A percentile compares a stretch with the other conserved stretches of the same genome.
phyloP scores from a whole-genome alignment of 1,140 invertebrate species.

The Pseudobourletiella spinata region DNA sequence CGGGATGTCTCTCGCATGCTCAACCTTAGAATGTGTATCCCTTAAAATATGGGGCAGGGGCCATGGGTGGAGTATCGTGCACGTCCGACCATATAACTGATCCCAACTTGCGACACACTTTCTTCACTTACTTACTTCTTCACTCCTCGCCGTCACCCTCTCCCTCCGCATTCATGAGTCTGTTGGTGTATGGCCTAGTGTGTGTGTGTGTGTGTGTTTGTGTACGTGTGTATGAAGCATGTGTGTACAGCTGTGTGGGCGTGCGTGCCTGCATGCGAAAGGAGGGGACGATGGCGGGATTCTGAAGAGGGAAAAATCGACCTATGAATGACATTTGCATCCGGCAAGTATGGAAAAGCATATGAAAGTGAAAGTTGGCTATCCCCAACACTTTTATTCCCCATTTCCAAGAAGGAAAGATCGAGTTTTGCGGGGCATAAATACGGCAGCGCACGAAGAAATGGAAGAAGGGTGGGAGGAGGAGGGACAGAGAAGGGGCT shows the following conservation, averaged over 20 bases:
- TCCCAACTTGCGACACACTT: background rate
- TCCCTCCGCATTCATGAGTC: too few relatives aligned
- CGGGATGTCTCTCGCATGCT: background rate
- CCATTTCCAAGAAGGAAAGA: background rate
- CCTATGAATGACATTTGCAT: slow-evolving; percentile 14
- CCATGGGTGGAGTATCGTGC: background rate
- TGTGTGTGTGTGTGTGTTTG: too few relatives aligned
- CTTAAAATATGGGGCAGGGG: background rate
- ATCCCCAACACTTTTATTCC: background rate
- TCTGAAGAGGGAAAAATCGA: background rate
- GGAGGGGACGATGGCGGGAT: background rate
- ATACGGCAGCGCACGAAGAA: background rate
- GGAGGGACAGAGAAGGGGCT: background rate
- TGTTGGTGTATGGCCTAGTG: too few relatives aligned
- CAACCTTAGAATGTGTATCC: background rate
- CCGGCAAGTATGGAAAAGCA: too few relatives aligned
- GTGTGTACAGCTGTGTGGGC: too few relatives aligned
- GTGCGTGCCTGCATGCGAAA: too few relatives aligned
- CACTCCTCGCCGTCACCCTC: too few relatives aligned
- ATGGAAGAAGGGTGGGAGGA: background rate
- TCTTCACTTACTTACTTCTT: too few relatives aligned
- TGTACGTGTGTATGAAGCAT: too few relatives aligned
- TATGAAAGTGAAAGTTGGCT: background rate
- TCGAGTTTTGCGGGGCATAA: slow-evolving; percentile 11
- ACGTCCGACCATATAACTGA: background rate